These are phyloP conservation scores for Paguma larvata DNA, from an alignment of 2,797 vertebrate genomes.

Conservation along the genomic window DNA sequence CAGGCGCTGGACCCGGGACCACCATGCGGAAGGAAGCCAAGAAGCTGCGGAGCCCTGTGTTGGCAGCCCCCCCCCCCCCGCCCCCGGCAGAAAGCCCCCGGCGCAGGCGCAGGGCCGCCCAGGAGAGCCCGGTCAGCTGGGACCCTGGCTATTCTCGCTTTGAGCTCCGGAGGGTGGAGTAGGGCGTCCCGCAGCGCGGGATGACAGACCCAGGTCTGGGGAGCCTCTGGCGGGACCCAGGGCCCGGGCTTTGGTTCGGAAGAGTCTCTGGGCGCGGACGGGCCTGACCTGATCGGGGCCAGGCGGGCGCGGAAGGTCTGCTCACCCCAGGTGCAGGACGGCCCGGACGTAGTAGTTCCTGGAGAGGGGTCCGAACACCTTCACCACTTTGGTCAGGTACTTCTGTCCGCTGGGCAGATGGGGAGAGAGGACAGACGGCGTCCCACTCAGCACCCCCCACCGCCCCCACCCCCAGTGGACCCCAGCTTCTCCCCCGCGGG, in stretches of 20 bases:
- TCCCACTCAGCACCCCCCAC: accelerated
- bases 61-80: not conserved
- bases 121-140: not conserved
- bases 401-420: slow-evolving; percentile 92
- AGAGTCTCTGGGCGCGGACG: not conserved
- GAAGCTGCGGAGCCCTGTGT: not conserved
- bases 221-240: not conserved
- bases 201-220: not conserved
- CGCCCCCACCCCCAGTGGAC: not conserved
- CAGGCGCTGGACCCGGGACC: not conserved
- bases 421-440: not conserved
- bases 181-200: accelerated
- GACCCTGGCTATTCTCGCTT: not conserved
- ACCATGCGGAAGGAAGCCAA: accelerated
- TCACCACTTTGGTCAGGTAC: slow-evolving; percentile 94
- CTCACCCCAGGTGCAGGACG: slow-evolving; percentile 94
- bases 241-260: not conserved
- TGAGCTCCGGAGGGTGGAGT: accelerated
- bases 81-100: not conserved
- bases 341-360: slow-evolving; percentile 97
- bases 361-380: slow-evolving; percentile 94
- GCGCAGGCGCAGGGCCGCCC: accelerated
- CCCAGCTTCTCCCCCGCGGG: not conserved
- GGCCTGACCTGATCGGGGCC: not conserved
- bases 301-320: slow-evolving; percentile 34